A percentile compares a stretch with the other conserved stretches of the same genome.
phyloP scores from a whole-genome alignment of 2,113 vertebrate genomes.

The Aleadryas rufinucha region DNA sequence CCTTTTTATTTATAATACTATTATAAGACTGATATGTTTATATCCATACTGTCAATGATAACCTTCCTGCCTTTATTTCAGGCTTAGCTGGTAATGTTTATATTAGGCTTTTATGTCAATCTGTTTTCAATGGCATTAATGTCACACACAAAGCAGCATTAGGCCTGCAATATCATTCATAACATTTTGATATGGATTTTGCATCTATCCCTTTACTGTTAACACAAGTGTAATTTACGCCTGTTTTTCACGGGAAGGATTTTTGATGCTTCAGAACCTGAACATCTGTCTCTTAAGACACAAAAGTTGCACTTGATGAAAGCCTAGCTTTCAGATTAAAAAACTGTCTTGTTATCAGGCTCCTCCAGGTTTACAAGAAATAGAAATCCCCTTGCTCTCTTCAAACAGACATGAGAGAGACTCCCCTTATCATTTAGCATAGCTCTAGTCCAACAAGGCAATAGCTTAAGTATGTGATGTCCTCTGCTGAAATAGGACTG shows the following conservation, averaged over 20 bases:
- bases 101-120: constrained; percentile 36
- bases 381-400: not conserved
- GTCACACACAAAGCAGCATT: not conserved
- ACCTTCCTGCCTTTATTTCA: constrained; percentile 56
- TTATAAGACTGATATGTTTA: constrained; percentile 69
- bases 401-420: not conserved
- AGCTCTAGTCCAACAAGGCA: not conserved
- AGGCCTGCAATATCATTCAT: not conserved
- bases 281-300: not conserved
- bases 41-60: constrained; percentile 47
- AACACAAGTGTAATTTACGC: not conserved
- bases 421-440: not conserved
- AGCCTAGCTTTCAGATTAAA: constrained; percentile 31
- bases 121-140: constrained; percentile 1
- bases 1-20: constrained; percentile 70
- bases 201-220: not conserved
- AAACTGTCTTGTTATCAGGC: constrained; percentile 22
- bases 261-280: not conserved
- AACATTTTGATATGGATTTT: not conserved
- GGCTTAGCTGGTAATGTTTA: constrained; percentile 34
- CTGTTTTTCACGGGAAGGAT: not conserved
- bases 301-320: constrained; percentile 5
- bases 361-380: constrained; percentile 46
- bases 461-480: not conserved
- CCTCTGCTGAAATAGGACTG: not conserved